A percentile compares a stretch with the other conserved stretches of the same genome.
Conservation (phyloP, 2,113 vertebrate genomes). For the Polypterus senegalus region DNA sequence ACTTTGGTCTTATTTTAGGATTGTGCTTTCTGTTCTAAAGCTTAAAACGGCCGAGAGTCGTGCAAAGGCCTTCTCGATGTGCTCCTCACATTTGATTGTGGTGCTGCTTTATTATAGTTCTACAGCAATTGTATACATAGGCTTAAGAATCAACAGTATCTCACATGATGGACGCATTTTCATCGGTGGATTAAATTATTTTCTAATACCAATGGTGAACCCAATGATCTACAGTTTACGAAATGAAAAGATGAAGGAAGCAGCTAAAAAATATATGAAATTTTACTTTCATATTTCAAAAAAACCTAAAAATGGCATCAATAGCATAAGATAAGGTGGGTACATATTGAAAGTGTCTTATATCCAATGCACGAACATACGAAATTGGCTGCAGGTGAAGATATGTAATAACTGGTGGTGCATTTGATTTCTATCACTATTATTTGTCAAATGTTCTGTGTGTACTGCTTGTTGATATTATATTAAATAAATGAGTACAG, state of each 20-base stretch:
- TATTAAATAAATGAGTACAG: too few species aligned
- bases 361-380: too few species aligned
- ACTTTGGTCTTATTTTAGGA: not conserved
- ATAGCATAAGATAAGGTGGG: too few species aligned
- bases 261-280: not conserved
- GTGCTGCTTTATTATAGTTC: not conserved
- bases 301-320: not conserved
- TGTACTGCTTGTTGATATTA: too few species aligned
- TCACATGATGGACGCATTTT: not conserved
- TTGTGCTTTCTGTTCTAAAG: not conserved
- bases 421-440: too few species aligned
- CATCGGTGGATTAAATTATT: not conserved
- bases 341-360: too few species aligned
- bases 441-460: too few species aligned
- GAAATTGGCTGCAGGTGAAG: too few species aligned
- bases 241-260: not conserved
- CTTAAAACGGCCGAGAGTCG: not conserved
- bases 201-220: not conserved
- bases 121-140: not conserved
- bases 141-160: not conserved
- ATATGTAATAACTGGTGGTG: too few species aligned
- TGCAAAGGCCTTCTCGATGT: not conserved
- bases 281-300: not conserved
- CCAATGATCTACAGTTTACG: not conserved
- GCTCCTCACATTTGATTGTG: not conserved